Evolutionary conservation across 2,888 invertebrate species (phyloP).

Genomic region (Eucera pruinosa): DNA sequence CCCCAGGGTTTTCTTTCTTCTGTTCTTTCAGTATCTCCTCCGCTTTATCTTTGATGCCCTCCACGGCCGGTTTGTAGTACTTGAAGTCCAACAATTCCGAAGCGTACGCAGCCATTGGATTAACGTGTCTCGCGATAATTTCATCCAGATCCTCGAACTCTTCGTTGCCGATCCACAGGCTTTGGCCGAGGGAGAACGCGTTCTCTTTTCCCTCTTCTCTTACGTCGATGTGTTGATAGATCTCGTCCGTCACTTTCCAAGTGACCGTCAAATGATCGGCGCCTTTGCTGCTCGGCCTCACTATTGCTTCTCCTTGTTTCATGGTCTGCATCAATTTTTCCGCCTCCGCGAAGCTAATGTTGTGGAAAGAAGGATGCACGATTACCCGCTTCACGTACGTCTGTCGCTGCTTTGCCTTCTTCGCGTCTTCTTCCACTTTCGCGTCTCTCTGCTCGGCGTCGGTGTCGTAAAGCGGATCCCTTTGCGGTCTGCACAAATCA

Average conservation of each 20-base stretch:
- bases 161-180: constrained; percentile 94
- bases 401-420: constrained; percentile 92
- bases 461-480: constrained; percentile 96
- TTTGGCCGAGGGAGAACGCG: constrained; percentile 95
- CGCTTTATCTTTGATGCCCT: constrained; percentile 93
- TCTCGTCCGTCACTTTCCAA: constrained; percentile 98
- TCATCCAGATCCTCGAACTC: constrained; percentile 99
- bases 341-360: constrained; percentile 96
- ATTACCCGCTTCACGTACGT: constrained; percentile 98
- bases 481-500: constrained; percentile 87
- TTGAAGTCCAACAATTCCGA: constrained; percentile 96
- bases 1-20: constrained; percentile 93
- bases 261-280: constrained; percentile 98
- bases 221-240: constrained; percentile 98
- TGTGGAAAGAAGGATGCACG: constrained; percentile 98
- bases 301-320: constrained; percentile 98
- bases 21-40: constrained; percentile 95
- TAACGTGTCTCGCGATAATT: constrained; percentile 98
- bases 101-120: constrained; percentile 97
- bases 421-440: constrained; percentile 91
- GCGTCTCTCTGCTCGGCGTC: constrained; percentile 92
- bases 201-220: constrained; percentile 98
- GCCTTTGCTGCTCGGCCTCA: constrained; percentile 98
- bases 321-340: constrained; percentile 95
- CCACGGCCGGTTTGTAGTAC: constrained; percentile 92